Conservation (phyloP, 2,888 invertebrate species). For the Caradrina kadenii region DNA sequence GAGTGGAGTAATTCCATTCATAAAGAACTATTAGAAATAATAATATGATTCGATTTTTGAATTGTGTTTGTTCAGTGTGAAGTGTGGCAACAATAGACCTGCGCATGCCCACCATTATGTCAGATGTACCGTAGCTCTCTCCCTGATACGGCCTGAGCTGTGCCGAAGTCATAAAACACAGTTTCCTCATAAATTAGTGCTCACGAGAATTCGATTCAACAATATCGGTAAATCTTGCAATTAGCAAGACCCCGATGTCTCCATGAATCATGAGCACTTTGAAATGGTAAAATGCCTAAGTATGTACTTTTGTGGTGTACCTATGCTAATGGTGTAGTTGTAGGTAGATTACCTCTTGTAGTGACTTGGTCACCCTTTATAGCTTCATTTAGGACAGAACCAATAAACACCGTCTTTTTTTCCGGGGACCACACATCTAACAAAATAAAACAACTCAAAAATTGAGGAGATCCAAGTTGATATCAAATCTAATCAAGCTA, state of each 20-base stretch:
- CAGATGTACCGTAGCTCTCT: not conserved
- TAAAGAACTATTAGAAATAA: not conserved
- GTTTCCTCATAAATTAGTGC: not conserved
- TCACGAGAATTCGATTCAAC: not conserved
- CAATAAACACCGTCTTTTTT: not conserved
- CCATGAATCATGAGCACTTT: not conserved
- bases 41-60: not conserved
- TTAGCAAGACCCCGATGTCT: not conserved
- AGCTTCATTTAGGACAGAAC: not conserved
- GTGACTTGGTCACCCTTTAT: not conserved
- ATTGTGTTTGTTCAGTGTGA: not conserved
- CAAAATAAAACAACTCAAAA: not conserved
- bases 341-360: not conserved
- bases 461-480: not conserved
- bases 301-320: too few species aligned
- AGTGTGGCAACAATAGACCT: not conserved
- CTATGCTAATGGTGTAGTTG: not conserved
- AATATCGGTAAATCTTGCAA: not conserved
- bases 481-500: constrained; percentile 21
- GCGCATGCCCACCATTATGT: not conserved
- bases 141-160: not conserved
- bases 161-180: not conserved
- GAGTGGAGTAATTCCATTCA: not conserved
- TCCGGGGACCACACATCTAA: constrained; percentile 16
- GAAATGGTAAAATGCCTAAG: too few species aligned